Base-by-base conservation (phyloP, 2,797 vertebrate genomes). In the Amniataba percoides region DNA sequence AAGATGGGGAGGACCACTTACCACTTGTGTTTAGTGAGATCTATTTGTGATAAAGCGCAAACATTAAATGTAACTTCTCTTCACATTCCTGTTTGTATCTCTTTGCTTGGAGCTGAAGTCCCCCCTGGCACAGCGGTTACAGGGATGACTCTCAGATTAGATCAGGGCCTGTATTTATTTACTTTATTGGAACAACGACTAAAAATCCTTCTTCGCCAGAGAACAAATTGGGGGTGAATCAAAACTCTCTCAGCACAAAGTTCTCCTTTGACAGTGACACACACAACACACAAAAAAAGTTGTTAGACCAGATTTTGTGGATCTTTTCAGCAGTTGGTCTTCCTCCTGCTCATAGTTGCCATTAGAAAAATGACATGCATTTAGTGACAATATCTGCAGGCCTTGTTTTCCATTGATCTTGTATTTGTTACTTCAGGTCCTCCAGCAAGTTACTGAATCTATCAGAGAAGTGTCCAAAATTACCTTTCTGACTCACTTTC, bases 41-140 rank as follows among this genome's bases (percentile, higher is more conserved):
- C 52, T 46, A 78, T 85, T 89, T 68, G 12, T 21, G 43, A 65
- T 65, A 52, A 62, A 51, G 18, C 5, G 5, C 45, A 63, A 16
- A 59, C 46, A 57, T 65, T 69, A 34, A 71, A 83, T 71, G 39
- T 7, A 0, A 57, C 60, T 70, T 13, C 19, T 36, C 25, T 13
- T 43, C 48, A 7, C 18, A 19, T 51, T 73, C 0, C 43, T 77
- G 73, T 23, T 71, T 60, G 42, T 15, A 52, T 82, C 19, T 36
- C 12, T 31, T 7, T 67, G 70, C 46, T 46, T 59, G 48, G 64
- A 74, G 60, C 43, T 4, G 2, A 19, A 31, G 34, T 74, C 61
- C 62, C 74, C 74, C 64, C 61, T 21, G 46, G 62, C n/a, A 36
- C 23, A 14, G 60, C 68, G 64, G 45, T 25, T 48, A 49, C 2